A percentile compares a stretch with the other conserved stretches of the same genome.
Evolutionary conservation across 2,888 invertebrate genomes (phyloP).

Genomic region (Dorcus hopei): DNA sequence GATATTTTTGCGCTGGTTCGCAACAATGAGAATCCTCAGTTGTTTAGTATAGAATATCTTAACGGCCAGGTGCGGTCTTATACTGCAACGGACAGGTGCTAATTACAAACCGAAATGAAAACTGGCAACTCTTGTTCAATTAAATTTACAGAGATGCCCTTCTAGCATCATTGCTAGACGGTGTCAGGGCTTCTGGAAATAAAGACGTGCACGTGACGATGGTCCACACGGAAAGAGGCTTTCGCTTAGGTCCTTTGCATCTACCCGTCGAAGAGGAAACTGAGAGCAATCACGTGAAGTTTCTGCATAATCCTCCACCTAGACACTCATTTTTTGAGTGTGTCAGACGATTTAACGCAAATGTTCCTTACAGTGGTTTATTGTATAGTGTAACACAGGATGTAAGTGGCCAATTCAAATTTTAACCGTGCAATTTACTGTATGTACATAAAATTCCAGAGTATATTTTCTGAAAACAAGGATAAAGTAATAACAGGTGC

Average conservation of each 20-base stretch:
- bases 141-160: conserved; percentile 77
- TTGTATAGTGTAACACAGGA: conserved; percentile 95
- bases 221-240: conserved; percentile 77
- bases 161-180: conserved; percentile 92
- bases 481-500: conserved; percentile 93
- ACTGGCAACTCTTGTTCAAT: conserved; percentile 11
- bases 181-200: conserved; percentile 95
- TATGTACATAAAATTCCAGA: conserved; percentile 57
- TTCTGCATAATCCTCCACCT: conserved; percentile 64
- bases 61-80: conserved; percentile 87
- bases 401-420: conserved; percentile 57
- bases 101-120: background rate
- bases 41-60: conserved; percentile 91
- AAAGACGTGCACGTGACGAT: conserved; percentile 93
- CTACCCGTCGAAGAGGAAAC: conserved; percentile 94
- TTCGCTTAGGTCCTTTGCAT: conserved; percentile 84
- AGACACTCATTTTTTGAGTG: conserved; percentile 72
- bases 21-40: conserved; percentile 86
- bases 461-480: conserved; percentile 96
- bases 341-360: conserved; percentile 93
- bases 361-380: conserved; percentile 95
- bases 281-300: conserved; percentile 86
- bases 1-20: conserved; percentile 91
- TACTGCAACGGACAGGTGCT: conserved; percentile 84
- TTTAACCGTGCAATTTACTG: background rate